Evolutionary conservation across 1,140 invertebrate genomes (phyloP).

Genomic region (Lucilia sericata): DNA sequence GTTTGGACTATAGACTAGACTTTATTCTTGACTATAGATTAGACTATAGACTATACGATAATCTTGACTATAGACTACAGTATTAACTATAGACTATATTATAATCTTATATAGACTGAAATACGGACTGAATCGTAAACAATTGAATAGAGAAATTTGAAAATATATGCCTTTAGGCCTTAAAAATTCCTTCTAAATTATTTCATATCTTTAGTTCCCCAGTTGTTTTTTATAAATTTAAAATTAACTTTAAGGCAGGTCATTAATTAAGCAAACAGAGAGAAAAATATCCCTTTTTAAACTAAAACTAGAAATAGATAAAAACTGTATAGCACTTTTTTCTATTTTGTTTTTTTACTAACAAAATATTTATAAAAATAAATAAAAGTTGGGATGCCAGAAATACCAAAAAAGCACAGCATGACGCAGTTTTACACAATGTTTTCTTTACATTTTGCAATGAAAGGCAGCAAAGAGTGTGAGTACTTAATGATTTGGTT

Average conservation of each 20-base stretch:
- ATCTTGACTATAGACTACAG: no score
- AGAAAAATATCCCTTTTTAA: no score
- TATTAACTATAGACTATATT: no score
- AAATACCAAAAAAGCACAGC: slow-evolving; percentile 17
- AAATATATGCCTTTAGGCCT: no score
- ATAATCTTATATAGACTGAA: no score
- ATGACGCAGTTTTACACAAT: slow-evolving; percentile 11
- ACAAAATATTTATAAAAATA: neutral
- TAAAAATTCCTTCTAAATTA: neutral
- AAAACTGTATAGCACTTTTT: neutral
- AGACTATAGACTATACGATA: no score
- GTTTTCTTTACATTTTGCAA: no score
- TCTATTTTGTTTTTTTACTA: neutral
- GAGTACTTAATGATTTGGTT: neutral
- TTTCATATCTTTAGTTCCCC: neutral
- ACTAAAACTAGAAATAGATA: neutral
- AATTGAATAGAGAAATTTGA: no score
- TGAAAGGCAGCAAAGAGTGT: neutral
- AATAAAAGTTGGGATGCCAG: neutral
- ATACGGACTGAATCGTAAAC: no score
- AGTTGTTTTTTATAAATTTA: neutral
- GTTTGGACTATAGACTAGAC: no score
- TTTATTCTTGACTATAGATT: no score
- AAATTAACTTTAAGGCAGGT: neutral
- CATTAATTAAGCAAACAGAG: neutral